Base-by-base conservation (phyloP, 2,113 vertebrate genomes). In the Syngnathus scovelli region DNA sequence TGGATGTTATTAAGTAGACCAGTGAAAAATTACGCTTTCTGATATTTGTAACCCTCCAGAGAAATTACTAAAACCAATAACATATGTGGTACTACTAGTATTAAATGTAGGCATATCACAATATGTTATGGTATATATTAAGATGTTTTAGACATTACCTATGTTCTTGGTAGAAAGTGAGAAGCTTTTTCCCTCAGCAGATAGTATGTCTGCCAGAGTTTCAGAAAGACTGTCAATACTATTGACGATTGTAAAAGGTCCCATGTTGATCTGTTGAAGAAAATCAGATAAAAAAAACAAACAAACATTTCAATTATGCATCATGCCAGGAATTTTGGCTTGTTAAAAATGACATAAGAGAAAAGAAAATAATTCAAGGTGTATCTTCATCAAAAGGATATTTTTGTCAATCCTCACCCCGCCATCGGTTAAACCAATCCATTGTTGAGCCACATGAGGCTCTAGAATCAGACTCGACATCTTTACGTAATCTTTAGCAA, bases 141-240 rank as follows among this genome's bases (percentile, higher is more conserved):
- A 19, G 5, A 54, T 38, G 51, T 66, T 52, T 49, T 1, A 61
- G 87, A 33, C 27, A 33, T 33, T 85, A 92, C 92, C 89, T 69
- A 93, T 91, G 64, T 92, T 92, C 71, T 89, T 90, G 23, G 90
- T 91, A 60, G 87, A 91, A 69, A 92, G 80, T 9, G 76, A 78
- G 70, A 91, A 91, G 69, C 64, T 80, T 80, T 79, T 85, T 12
- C 58, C 73, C 46, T 89, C 79, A n/a, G 51, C 19, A 61, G 78
- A 84, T 0, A 91, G 63, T 5, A 78, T 36, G 74, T 90, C 87
- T 41, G 91, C 87, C 55, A 93, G 80, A 43, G 67, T 75, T 76
- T 86, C 87, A 12, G 85, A 83, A 51, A 92, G 80, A 65, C 55
- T 78, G 71, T 93, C 92, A 49, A 92, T 84, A 70, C 78, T 90